Base-by-base conservation (phyloP, 37 sponge, comb jelly and placozoan species). In the Oscarella lobularis region DNA sequence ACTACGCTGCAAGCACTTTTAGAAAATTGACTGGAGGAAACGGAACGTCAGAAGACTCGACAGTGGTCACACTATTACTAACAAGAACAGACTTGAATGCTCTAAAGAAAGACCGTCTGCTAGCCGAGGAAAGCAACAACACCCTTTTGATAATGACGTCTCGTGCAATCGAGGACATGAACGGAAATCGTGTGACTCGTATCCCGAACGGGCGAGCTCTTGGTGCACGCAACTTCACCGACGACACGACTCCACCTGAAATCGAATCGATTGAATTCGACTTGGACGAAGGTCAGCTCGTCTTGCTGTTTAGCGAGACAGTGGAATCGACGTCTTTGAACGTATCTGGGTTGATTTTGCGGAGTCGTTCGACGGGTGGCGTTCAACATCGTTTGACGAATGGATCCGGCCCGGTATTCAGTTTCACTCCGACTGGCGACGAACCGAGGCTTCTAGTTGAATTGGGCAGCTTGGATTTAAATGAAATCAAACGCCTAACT, bases 401-500 rank as follows among this genome's bases (percentile, higher is more conserved):
- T 48, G 60, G 60, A 27, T 9, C 20, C 20, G 60, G 20, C 9
- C 81, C 80, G 0, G 60, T 48, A 73, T 86, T 83, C 0, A 78
- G 78, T 39, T 39, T 38, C 31, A 79, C 90, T 68, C 9, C 6
- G 1, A 81, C 80, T 37, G 36, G 36, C 33, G 86, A 86, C 34
- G 73, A 72, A 9, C 83, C 87, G 3, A 38, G 66, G 3, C 80
- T 93, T 14, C 71, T 66, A 32, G 75, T 93, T 30, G 65, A 4
- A 1, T 55, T 93, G 2, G 94, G 90, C 1, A 39, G 54, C 3
- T 6, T 14, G 48, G 90, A 93, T 66, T 70, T 93, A 0, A 79
- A 94, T 83, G 87, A 87, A 41, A 76, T 94, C 39, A 94, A 94
- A 60, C 75, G 85, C 34, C 74, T 94, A 3, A 41, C 70, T 54